phyloP scores from a whole-genome alignment of 2,888 invertebrate genomes.

The Tetanocera ferruginea region DNA sequence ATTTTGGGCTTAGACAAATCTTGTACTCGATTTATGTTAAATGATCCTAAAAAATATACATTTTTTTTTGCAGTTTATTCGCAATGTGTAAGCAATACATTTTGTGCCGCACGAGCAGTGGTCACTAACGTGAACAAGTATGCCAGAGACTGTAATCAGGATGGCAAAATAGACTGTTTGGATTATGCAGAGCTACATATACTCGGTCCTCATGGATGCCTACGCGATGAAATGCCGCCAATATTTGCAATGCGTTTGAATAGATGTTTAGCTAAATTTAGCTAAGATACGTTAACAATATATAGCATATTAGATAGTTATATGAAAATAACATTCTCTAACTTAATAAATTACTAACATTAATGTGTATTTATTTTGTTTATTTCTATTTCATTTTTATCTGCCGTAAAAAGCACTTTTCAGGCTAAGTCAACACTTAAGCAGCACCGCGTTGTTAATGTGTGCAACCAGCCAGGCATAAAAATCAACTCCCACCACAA shows the following conservation, averaged over 20 bases:
- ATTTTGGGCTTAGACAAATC: too few species aligned
- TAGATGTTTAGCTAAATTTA: slow-evolving; percentile 62
- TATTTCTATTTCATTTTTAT: background rate
- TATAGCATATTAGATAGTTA: background rate
- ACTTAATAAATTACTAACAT: background rate
- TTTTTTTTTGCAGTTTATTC: background rate
- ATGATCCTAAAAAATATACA: background rate
- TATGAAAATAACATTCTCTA: background rate
- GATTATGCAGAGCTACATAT: slow-evolving; percentile 61
- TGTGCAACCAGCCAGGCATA: background rate
- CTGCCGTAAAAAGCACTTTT: background rate
- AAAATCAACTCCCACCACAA: background rate
- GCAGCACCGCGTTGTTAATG: background rate
- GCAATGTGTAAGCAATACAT: slow-evolving; percentile 54
- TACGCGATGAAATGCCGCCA: slow-evolving; percentile 49
- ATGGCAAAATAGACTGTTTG: slow-evolving; percentile 59
- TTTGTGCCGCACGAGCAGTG: slow-evolving; percentile 56
- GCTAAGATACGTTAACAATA: background rate
- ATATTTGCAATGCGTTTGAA: slow-evolving; percentile 71
- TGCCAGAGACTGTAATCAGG: slow-evolving; percentile 58
- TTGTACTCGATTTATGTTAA: too few species aligned
- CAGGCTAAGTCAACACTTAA: background rate
- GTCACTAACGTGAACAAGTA: slow-evolving; percentile 52
- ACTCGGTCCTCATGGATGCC: slow-evolving; percentile 58
- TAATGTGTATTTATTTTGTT: too few species aligned